These are phyloP conservation scores for Phrynosoma platyrhinos DNA, from an alignment of 2,113 vertebrate genomes.

Conservation along the genomic window DNA sequence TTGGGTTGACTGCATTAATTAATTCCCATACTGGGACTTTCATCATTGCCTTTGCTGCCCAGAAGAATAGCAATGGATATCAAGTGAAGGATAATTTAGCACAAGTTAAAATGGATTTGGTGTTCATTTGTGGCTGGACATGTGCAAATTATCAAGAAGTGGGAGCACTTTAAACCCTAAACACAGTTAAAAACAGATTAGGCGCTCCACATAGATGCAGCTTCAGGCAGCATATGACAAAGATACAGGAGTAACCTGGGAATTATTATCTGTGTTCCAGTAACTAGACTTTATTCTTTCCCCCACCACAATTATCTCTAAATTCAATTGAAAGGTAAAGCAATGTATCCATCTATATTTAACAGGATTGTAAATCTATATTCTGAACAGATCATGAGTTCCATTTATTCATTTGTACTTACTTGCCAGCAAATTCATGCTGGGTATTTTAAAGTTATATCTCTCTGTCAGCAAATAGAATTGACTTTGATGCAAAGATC, in stretches of 20 bases:
- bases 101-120: not conserved
- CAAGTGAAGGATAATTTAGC: not conserved
- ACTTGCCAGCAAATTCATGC: not conserved
- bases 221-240: constrained; percentile 1
- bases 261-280: constrained; percentile 13
- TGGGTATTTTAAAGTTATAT: not conserved
- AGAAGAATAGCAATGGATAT: not conserved
- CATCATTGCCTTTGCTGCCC: not conserved
- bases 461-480: not conserved
- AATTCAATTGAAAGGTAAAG: constrained; percentile 25
- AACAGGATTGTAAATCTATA: not conserved
- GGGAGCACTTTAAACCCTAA: not conserved
- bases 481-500: not conserved
- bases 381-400: not conserved
- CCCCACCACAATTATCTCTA: not conserved
- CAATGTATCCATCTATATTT: not conserved
- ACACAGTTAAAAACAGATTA: not conserved
- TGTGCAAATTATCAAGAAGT: not conserved
- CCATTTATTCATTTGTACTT: not conserved
- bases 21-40: not conserved
- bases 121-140: not conserved
- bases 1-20: not conserved
- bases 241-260: not conserved
- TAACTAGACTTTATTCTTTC: not conserved
- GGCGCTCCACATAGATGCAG: not conserved